Base-by-base conservation (phyloP, 2,113 vertebrate species). In the Mesoclemmys tuberculata region DNA sequence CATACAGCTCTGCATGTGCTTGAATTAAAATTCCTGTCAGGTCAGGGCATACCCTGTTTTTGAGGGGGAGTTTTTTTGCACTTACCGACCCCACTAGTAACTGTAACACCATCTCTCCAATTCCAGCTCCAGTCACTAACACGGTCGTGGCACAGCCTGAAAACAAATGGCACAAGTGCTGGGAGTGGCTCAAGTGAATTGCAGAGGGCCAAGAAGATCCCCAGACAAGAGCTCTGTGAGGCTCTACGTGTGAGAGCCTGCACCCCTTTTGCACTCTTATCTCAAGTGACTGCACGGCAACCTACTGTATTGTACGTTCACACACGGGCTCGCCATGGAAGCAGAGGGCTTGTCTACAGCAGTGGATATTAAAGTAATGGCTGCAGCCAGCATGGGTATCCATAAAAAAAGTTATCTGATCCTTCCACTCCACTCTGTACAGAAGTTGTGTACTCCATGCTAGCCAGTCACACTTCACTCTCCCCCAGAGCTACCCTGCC, bases 71-170 rank as follows among this genome's bases (percentile, higher is more conserved):
- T 87, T 84, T 82, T 18, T 7, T 56, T 19, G 2, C 88, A 97
- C 99, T 97, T 97, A 99, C 99, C 96, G 97, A 99, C 46, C 99
- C 99, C 14, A 99, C 98, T 22, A 99, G 96, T 52, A 99, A 94
- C 98, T 99, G 99, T 8, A 99, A 98, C 9, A 98, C 89, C 99
- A 99, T 99, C 98, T 99, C 99, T 1, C 99, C 99, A 3, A 99
- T 90, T 44, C 99, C 99, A 35, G 99, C 99, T n/a, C 99, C 98
- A 0, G 99, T 99, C 95, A 99, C 99, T 90, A 99, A 97, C 84
- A 99, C 98, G 0, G 99, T 99, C 0, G 99, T 99, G 18, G 99
- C 99, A 97, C 99, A 99, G 35, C 99, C 99, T 99, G 95, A 51
- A 80, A 51, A 84, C 78, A 52, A 52, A 82, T 0, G 21, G 83